These are phyloP conservation scores for Hippotragus niger DNA, from an alignment of 2,113 vertebrate species.

Conservation along the genomic window DNA sequence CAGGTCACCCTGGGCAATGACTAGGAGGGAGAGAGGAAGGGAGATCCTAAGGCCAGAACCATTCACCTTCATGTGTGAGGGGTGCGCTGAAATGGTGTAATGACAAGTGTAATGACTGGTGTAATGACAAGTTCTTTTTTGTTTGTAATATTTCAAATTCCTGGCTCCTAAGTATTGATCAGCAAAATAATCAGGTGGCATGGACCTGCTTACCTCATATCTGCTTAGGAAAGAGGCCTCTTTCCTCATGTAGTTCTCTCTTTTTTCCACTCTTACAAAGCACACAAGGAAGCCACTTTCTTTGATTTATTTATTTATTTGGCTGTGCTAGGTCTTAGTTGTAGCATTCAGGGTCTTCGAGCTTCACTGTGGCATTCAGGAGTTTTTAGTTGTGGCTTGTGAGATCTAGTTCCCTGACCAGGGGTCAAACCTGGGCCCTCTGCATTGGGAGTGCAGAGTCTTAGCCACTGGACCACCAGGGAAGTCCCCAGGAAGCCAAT, in stretches of 20 bases:
- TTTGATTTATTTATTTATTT: not conserved
- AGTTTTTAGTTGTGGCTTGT: not conserved
- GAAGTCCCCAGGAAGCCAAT: not conserved
- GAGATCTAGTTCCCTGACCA: not conserved
- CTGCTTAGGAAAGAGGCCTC: not conserved
- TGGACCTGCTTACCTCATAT: not conserved
- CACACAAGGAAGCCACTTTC: not conserved
- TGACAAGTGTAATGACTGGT: not conserved
- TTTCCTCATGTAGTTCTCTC: not conserved
- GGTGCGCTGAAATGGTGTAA: not conserved
- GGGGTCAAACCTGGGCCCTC: not conserved
- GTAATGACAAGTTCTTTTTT: not conserved
- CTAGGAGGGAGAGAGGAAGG: not conserved
- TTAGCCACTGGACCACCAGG: not conserved
- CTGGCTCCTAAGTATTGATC: not conserved
- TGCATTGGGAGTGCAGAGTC: not conserved
- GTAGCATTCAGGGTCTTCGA: not conserved
- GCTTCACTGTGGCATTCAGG: not conserved
- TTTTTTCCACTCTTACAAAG: not conserved
- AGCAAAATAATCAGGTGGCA: not conserved
- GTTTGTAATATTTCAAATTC: conserved; percentile 9
- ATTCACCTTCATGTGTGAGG: not conserved
- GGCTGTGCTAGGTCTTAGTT: not conserved
- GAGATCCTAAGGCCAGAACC: not conserved
- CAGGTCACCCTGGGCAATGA: not conserved